A percentile compares a stretch with the other conserved stretches of the same genome.
Evolutionary conservation across 37 sponge, comb jelly and placozoan genomes (phyloP).

Genomic region (Spongilla lacustris): DNA sequence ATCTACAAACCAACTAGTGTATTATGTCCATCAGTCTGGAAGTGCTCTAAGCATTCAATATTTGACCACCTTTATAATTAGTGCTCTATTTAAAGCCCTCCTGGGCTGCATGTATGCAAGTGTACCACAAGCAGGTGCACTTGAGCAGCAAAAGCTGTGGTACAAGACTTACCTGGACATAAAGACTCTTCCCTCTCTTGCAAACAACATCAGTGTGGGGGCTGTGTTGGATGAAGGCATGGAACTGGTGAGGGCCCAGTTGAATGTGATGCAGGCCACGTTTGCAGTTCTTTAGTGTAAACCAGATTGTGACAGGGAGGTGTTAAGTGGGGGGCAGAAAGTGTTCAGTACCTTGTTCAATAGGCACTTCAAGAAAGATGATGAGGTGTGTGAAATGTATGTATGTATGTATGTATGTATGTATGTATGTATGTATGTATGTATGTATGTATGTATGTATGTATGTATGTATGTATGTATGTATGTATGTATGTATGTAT

Average conservation of each 20-base stretch:
- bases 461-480: too few species aligned
- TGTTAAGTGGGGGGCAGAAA: conserved; percentile 8
- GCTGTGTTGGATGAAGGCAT: background rate
- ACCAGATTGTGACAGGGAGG: conserved; percentile 3
- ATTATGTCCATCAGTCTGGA: background rate
- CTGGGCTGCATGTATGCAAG: conserved; percentile 25
- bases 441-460: too few species aligned
- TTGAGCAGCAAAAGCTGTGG: conserved; percentile 28
- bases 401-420: background rate
- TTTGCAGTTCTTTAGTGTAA: conserved; percentile 30
- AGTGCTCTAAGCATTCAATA: conserved; percentile 33
- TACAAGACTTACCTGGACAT: conserved; percentile 48
- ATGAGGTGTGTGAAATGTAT: conserved; percentile 18
- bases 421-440: too few species aligned
- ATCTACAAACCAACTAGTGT: conserved; percentile 19
- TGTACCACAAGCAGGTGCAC: background rate
- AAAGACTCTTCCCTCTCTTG: background rate
- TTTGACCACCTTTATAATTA: conserved; percentile 44
- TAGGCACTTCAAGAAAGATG: conserved; percentile 35
- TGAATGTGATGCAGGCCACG: conserved; percentile 60
- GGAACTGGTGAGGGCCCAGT: conserved; percentile 2
- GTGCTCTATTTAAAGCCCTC: conserved; percentile 52
- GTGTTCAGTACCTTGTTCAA: conserved; percentile 48
- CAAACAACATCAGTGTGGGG: background rate
- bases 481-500: too few species aligned